Evolutionary conservation across 1,140 invertebrate species (phyloP), one percentile per base, ranked within the genome.

Genomic region (Brachionus sp.): DNA sequence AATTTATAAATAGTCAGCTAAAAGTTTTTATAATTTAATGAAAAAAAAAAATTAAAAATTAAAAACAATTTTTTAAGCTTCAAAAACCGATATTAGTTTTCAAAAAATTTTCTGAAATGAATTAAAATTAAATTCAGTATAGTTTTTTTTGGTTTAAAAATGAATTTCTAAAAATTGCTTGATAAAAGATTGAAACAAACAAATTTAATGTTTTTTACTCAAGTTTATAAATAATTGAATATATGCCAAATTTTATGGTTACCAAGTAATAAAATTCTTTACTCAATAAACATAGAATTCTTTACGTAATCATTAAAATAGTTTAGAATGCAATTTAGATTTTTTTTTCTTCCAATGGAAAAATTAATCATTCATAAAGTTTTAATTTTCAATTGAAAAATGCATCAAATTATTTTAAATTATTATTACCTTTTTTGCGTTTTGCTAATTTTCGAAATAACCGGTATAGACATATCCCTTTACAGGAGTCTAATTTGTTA

Each of bases 341-440:
- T 57, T 57, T 16, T 53, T 19, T 57, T 57, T 57, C 29, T 57
- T 19, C 50, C 16, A 57, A 57, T 57, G 50, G 19, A 57, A 57
- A 57, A 57, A 19, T 57, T 57, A 57, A 57, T 57, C 19, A 57
- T 7, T 19, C 50, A 57, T 57, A 57, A 57, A 57, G 19, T 57
- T 57, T 9, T 5, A 57, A 19, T 16, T 19, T 57, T 19, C 50
- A 19, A 57, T 2, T 3, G n/a, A 66, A 33, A n/a, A 66, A 70
- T 70, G 66, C 16, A 42, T 5, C 33, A 70, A 70, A 70, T 70
- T 37, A 70, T 70, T 39, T 39, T 70, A 70, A 70, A 70, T 39
- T 70, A 70, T 70, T 70, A 35, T 19, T 70, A 70, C 37, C 37
- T 70, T n/a, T 70, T 70, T 70, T 70, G 66, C 16, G 37, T 39